A percentile compares a stretch with the other conserved stretches of the same genome.
These are phyloP conservation scores for Parazoanthus swiftii DNA, from an alignment of 92 coral and sea anemone genomes.

Conservation along the genomic window DNA sequence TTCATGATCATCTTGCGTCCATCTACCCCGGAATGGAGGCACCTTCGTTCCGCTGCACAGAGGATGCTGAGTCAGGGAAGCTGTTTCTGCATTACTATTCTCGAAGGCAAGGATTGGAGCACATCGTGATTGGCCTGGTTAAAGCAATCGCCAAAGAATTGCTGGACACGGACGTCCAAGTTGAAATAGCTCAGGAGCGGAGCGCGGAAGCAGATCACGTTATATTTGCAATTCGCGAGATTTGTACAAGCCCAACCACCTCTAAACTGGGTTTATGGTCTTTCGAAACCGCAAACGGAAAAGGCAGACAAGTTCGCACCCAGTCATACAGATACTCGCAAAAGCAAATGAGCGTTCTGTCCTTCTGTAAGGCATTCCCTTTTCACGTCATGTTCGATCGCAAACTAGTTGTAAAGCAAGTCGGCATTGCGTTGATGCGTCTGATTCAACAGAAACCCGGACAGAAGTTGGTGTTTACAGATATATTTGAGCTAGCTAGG, in stretches of 20 bases:
- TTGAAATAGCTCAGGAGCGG: constrained; percentile 60
- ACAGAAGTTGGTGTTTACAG: constrained; percentile 66
- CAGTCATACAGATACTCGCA: constrained; percentile 25
- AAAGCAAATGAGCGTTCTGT: constrained; percentile 68
- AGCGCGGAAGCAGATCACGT: constrained; percentile 78
- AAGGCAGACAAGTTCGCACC: constrained; percentile 31
- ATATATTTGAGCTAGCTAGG: constrained; percentile 77
- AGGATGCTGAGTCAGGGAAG: constrained; percentile 78
- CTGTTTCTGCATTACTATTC: constrained; percentile 89
- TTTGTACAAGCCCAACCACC: constrained; percentile 54
- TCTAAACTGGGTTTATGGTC: constrained; percentile 93
- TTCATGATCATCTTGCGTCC: constrained; percentile 94
- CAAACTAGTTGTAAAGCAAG: constrained; percentile 80
- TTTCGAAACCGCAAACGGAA: constrained; percentile 50
- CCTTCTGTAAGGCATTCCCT: constrained; percentile 97
- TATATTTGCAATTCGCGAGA: constrained; percentile 82
- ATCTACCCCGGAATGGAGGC: constrained; percentile 99
- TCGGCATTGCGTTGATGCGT: constrained; percentile 86
- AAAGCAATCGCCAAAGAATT: constrained; percentile 91
- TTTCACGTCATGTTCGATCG: constrained; percentile 95
- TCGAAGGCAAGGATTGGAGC: constrained; percentile 81
- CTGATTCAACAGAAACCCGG: constrained; percentile 59
- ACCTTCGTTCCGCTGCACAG: constrained; percentile 97
- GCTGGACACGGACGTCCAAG: constrained; percentile 74
- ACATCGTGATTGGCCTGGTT: constrained; percentile 95